Percentiles rank a stretch among this genome's conserved stretches.
Conservation (phyloP, 2,888 invertebrate species). For the Criorhina ranunculi region DNA sequence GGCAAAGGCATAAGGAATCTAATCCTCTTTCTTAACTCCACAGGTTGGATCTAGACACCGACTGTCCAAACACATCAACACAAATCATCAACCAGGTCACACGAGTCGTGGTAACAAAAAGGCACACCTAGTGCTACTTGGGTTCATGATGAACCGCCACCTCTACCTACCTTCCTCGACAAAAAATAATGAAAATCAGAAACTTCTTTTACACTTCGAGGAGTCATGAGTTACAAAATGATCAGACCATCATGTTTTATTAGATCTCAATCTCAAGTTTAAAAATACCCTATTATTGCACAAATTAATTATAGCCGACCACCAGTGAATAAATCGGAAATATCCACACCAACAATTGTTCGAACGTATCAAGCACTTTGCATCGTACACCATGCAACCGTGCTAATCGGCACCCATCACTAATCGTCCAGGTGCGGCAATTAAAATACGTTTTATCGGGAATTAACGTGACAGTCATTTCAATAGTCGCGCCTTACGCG, state of each 20-base stretch:
- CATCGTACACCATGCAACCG: conserved; percentile 26
- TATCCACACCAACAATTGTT: conserved; percentile 60
- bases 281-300: conserved; percentile 20
- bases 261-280: conserved; percentile 27
- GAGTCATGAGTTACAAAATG: not conserved
- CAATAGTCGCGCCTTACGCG: conserved; percentile 75
- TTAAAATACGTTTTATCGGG: conserved; percentile 76
- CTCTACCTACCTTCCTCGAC: too few species aligned
- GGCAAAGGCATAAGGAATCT: too few species aligned
- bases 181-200: too few species aligned
- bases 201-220: not conserved
- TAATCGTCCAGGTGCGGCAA: conserved; percentile 75
- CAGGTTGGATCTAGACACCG: too few species aligned
- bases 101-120: too few species aligned
- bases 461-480: conserved; percentile 67
- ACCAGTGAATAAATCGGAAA: conserved; percentile 72
- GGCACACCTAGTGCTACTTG: too few species aligned
- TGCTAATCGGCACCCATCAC: conserved; percentile 70
- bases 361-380: conserved; percentile 40
- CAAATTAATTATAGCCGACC: conserved; percentile 48
- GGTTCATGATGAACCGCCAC: too few species aligned
- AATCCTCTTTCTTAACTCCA: too few species aligned
- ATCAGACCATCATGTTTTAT: not conserved
- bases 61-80: too few species aligned
- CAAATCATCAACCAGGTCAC: too few species aligned